Conservation (phyloP, 1,140 invertebrate genomes). For the Solenopsis fugax region DNA sequence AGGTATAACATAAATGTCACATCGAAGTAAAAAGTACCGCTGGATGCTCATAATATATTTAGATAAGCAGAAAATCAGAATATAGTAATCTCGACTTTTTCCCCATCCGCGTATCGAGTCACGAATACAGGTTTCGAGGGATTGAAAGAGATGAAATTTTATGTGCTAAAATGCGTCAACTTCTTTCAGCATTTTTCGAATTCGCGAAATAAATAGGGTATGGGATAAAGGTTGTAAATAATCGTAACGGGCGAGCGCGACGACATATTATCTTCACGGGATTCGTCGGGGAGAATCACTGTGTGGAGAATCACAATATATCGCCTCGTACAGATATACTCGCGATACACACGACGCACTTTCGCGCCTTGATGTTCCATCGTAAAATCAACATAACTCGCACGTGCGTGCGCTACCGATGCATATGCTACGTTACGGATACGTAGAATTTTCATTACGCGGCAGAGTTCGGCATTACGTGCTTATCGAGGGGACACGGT, state of each 20-base stretch:
- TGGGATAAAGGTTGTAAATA: not conserved
- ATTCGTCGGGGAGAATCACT: not conserved
- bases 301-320: not conserved
- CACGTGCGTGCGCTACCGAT: not conserved
- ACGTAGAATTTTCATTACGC: slow-evolving; percentile 60
- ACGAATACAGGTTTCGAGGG: not conserved
- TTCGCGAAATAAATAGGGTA: slow-evolving; percentile 1
- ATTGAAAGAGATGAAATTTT: not conserved
- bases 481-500: too few relatives aligned
- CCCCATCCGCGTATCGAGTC: not conserved
- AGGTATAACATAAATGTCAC: not conserved
- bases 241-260: not conserved
- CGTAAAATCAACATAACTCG: slow-evolving; percentile 39
- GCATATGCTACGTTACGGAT: not conserved
- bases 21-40: not conserved
- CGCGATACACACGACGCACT: not conserved
- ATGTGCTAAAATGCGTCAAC: not conserved
- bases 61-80: slow-evolving; percentile 12
- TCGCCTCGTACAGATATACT: slow-evolving; percentile 20
- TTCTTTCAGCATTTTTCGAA: not conserved
- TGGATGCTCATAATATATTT: not conserved
- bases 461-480: slow-evolving; percentile 43
- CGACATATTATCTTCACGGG: not conserved
- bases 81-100: slow-evolving; percentile 8
- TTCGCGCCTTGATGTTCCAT: not conserved